phyloP scores from a whole-genome alignment of 2,113 vertebrate species.

The Eidolon helvum region DNA sequence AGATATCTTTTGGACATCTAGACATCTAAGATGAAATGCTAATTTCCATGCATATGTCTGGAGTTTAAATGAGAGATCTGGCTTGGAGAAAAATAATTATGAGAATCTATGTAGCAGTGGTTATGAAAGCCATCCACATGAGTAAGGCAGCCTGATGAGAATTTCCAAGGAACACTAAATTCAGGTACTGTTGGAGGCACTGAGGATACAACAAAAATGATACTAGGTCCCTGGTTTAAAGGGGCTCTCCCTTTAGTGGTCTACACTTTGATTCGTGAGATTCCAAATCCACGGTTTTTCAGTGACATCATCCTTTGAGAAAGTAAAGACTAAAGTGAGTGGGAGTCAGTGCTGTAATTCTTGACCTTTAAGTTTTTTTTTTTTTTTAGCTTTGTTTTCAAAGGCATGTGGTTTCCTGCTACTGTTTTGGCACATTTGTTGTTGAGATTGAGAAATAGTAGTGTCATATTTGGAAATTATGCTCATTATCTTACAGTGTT shows the following conservation, averaged over 20 bases:
- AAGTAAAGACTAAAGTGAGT: slow-evolving; percentile 55
- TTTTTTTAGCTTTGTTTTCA: slow-evolving; percentile 60
- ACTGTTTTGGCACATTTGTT: slow-evolving; percentile 70
- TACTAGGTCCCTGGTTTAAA: neutral
- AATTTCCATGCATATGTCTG: neutral
- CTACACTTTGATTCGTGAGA: neutral
- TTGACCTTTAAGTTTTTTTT: slow-evolving; percentile 53
- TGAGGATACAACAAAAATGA: neutral
- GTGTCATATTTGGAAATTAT: slow-evolving; percentile 56
- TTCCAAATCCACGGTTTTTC: neutral
- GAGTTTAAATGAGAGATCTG: neutral
- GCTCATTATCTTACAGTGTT: slow-evolving; percentile 49
- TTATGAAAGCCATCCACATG: neutral
- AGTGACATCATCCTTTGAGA: slow-evolving; percentile 42
- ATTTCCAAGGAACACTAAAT: neutral
- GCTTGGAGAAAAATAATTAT: neutral
- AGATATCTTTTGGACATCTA: neutral
- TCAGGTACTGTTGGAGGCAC: neutral
- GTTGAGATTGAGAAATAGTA: slow-evolving; percentile 58
- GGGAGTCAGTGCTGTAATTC: slow-evolving; percentile 41
- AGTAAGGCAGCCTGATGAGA: neutral
- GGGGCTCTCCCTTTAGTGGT: neutral
- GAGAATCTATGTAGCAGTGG: neutral
- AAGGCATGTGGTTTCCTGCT: slow-evolving; percentile 67
- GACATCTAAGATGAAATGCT: neutral